phyloP scores from a whole-genome alignment of 2,113 vertebrate species.

The Eclectus roratus region DNA sequence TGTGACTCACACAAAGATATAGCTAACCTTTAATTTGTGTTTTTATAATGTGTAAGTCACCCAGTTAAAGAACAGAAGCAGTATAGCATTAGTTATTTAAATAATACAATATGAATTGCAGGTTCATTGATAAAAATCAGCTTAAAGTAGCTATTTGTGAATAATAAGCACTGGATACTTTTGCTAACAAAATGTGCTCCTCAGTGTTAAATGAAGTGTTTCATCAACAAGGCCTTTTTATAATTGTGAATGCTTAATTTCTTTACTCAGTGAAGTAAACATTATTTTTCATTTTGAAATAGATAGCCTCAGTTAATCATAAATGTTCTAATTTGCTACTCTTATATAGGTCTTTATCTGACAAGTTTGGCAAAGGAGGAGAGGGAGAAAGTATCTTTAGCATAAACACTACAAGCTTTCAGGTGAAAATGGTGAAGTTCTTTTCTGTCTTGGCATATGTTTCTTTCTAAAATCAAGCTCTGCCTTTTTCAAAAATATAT shows the following conservation, averaged over 20 bases:
- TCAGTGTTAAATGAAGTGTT: background rate
- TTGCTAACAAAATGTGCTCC: background rate
- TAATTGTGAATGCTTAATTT: background rate
- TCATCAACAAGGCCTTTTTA: background rate
- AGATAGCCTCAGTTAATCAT: background rate
- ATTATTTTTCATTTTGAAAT: background rate
- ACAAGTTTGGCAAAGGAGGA: background rate
- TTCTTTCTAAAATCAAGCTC: background rate
- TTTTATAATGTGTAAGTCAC: background rate
- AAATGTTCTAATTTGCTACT: background rate
- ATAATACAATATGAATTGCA: background rate
- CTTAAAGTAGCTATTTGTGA: background rate
- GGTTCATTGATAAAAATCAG: background rate
- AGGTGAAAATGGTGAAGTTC: background rate
- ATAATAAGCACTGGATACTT: background rate
- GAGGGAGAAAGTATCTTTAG: background rate
- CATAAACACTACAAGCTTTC: background rate
- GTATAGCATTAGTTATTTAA: background rate
- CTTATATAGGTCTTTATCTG: background rate
- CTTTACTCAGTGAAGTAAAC: background rate
- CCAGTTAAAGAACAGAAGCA: background rate
- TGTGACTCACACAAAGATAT: background rate
- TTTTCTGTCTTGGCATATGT: background rate
- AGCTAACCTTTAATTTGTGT: background rate
- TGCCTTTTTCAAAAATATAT: background rate